These are phyloP conservation scores for Pygmarrhopalites habei DNA, from an alignment of 1,140 invertebrate species.

Conservation along the genomic window DNA sequence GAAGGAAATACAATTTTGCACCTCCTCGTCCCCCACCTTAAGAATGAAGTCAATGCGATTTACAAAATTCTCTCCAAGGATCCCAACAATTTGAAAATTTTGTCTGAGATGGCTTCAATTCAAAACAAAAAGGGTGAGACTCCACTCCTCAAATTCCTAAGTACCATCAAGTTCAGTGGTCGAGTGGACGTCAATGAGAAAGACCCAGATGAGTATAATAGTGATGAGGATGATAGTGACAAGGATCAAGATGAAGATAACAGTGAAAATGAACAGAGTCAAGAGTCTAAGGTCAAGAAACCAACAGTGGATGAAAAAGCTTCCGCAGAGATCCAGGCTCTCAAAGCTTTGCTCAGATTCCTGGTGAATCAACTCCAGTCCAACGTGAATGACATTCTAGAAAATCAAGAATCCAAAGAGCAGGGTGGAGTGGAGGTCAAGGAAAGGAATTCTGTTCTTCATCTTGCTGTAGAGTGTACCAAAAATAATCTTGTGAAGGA, in stretches of 20 bases:
- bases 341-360: slow-evolving; percentile 9
- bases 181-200: no score
- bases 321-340: no score
- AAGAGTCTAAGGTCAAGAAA: neutral
- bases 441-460: slow-evolving; percentile 19
- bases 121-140: slow-evolving; percentile 20
- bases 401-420: slow-evolving; percentile 7
- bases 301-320: neutral
- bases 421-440: no score
- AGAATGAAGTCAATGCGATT: no score
- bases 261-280: no score
- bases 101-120: slow-evolving; percentile 17
- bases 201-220: neutral
- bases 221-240: neutral
- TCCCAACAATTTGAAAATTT: neutral
- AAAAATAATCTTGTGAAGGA: neutral
- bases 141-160: slow-evolving; percentile 17
- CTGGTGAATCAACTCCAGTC: slow-evolving; percentile 13
- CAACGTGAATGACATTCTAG: slow-evolving; percentile 23
- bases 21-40: neutral
- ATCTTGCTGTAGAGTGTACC: slow-evolving; percentile 5
- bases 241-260: neutral
- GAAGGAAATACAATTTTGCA: slow-evolving; percentile 12
- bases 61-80: no score
- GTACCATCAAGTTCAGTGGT: no score